These are phyloP conservation scores for Choloepus didactylus DNA, from an alignment of 2,797 vertebrate species.

Conservation along the genomic window DNA sequence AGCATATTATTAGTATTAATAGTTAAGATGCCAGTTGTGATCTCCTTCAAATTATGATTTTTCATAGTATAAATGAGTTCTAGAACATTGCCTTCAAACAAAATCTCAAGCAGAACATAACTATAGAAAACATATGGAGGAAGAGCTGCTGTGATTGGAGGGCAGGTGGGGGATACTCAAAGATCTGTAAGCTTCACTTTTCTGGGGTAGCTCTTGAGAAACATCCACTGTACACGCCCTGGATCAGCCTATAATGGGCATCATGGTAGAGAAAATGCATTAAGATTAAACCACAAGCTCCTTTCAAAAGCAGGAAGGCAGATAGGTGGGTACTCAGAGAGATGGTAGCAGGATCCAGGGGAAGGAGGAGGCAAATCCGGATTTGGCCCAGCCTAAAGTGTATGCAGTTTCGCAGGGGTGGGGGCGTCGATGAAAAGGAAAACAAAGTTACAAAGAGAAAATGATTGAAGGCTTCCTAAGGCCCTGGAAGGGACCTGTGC, in stretches of 20 bases:
- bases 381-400: not conserved
- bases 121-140: not conserved
- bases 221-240: too few species aligned
- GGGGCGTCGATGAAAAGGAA: too few species aligned
- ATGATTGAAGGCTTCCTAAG: not conserved
- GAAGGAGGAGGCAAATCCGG: not conserved
- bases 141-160: not conserved
- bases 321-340: not conserved
- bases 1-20: not conserved
- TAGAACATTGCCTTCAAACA: not conserved
- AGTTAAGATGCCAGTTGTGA: not conserved
- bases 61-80: not conserved
- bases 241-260: not conserved
- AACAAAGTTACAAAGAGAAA: not conserved
- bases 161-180: not conserved
- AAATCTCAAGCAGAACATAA: not conserved
- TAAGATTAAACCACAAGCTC: not conserved
- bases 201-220: not conserved
- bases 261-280: not conserved
- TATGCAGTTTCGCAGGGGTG: accelerated
- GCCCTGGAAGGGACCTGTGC: not conserved
- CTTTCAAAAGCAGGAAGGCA: not conserved
- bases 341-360: not conserved
- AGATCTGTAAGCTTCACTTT: not conserved
- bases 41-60: not conserved